These are phyloP conservation scores for Priocnemis perturbator DNA, from an alignment of 2,888 invertebrate genomes.

Conservation along the genomic window DNA sequence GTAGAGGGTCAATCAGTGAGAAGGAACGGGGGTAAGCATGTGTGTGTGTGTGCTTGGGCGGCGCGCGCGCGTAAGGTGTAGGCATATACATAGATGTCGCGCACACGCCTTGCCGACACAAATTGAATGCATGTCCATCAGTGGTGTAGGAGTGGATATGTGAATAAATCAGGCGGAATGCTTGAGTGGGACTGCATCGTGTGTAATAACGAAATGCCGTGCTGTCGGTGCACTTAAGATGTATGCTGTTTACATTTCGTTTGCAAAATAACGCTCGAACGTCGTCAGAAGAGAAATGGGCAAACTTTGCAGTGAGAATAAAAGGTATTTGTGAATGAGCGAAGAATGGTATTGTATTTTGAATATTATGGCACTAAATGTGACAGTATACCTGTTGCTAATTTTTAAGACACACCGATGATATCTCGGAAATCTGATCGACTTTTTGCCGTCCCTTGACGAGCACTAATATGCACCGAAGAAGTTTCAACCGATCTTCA, in stretches of 20 bases:
- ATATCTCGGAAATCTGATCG: too few relatives aligned
- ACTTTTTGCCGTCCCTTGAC: too few relatives aligned
- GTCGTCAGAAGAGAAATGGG: background rate
- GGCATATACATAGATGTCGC: too few relatives aligned
- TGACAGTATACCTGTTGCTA: too few relatives aligned
- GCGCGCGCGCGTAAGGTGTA: slow-evolving; percentile 18
- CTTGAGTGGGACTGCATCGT: background rate
- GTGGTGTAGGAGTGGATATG: background rate
- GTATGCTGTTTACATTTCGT: background rate
- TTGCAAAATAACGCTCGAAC: background rate
- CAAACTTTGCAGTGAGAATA: background rate
- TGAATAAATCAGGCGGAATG: background rate
- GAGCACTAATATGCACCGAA: too few relatives aligned
- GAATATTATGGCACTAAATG: too few relatives aligned
- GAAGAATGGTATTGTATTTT: too few relatives aligned
- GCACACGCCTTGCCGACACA: slow-evolving; percentile 43
- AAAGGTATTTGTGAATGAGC: background rate
- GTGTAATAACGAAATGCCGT: background rate
- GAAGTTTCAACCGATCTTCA: too few relatives aligned
- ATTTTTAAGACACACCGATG: too few relatives aligned
- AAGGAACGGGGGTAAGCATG: slow-evolving; percentile 29
- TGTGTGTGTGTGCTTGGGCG: slow-evolving; percentile 28
- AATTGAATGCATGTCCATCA: slow-evolving; percentile 53
- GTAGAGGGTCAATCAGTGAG: slow-evolving; percentile 42
- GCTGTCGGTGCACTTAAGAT: background rate